Conservation (phyloP, 2,797 vertebrate genomes). For the Siniperca scherzeri region DNA sequence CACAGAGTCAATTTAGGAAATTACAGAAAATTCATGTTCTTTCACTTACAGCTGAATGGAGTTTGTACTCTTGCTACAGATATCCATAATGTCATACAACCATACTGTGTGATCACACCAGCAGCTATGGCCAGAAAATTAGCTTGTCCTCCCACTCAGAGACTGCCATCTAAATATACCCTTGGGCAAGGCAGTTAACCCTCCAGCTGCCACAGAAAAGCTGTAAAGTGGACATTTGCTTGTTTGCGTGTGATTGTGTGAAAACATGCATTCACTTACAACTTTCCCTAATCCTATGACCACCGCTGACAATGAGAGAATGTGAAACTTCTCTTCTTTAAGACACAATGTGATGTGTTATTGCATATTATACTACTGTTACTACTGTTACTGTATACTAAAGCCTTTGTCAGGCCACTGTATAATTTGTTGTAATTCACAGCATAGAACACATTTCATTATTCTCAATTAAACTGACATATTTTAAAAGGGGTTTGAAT, state of each 20-base stretch:
- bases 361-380: background rate
- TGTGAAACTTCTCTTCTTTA: background rate
- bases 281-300: background rate
- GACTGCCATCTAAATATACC: background rate
- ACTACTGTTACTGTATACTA: too few species aligned
- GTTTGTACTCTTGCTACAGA: background rate
- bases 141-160: background rate
- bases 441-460: background rate
- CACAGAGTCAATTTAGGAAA: background rate
- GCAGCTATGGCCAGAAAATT: background rate
- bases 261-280: background rate
- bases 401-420: background rate
- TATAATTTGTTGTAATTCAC: background rate
- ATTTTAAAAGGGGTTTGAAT: background rate
- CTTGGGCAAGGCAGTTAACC: conserved; percentile 4
- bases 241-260: background rate
- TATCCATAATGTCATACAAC: background rate
- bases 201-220: conserved; percentile 16
- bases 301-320: background rate
- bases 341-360: background rate
- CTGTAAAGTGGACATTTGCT: background rate
- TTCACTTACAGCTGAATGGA: background rate
- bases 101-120: background rate
- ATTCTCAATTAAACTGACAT: background rate
- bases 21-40: background rate